These are phyloP conservation scores for Globicephala melas DNA, from an alignment of 2,113 vertebrate species.

Conservation along the genomic window DNA sequence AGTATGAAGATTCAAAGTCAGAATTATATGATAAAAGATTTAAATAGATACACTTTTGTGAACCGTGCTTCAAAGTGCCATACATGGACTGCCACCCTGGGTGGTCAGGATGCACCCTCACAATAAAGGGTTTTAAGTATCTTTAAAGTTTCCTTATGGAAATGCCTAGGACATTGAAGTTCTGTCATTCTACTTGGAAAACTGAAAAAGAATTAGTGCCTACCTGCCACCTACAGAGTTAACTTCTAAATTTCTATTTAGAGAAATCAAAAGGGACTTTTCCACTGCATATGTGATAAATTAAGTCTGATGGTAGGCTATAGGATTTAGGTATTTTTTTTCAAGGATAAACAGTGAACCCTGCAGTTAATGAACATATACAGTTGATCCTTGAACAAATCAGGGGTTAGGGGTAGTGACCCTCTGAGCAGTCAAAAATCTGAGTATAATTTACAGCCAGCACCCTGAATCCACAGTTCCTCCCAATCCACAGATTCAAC, in stretches of 20 bases:
- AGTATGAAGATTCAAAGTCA: neutral
- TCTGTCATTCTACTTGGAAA: neutral
- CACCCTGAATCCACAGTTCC: neutral
- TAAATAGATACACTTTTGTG: neutral
- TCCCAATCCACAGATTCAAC: neutral
- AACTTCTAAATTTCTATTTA: neutral
- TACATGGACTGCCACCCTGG: rapidly evolving
- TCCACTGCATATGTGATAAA: too few relatives aligned
- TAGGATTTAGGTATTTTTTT: neutral
- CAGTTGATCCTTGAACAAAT: neutral
- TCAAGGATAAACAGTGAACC: neutral
- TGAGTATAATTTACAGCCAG: neutral
- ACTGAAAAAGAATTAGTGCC: neutral
- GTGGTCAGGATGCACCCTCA: neutral
- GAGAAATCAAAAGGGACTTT: neutral
- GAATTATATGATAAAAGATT: neutral
- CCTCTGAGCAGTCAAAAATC: neutral
- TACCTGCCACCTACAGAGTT: neutral
- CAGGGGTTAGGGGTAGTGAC: neutral
- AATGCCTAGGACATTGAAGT: neutral
- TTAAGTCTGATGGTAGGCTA: neutral
- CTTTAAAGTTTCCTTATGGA: neutral
- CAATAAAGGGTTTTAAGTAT: neutral
- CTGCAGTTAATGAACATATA: neutral
- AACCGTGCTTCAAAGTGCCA: neutral